These are phyloP conservation scores for Dicrurus megarhynchus DNA, from an alignment of 2,113 vertebrate species.

Conservation along the genomic window DNA sequence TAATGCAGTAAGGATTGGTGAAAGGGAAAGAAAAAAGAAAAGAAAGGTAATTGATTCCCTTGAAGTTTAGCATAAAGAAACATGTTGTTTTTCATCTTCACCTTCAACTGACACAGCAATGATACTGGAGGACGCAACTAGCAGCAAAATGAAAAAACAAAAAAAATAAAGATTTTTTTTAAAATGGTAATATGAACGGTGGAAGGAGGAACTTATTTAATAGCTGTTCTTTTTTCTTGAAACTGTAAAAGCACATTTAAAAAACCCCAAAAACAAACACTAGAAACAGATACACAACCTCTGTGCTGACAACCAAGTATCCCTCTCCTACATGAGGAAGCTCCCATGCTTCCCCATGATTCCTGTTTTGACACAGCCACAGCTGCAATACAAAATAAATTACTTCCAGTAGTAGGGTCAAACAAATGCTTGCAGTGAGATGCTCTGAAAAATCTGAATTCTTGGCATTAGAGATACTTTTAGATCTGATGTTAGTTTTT, in stretches of 20 bases:
- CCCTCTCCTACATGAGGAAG: not conserved
- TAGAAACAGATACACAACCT: not conserved
- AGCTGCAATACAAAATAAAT: not conserved
- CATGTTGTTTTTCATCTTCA: not conserved
- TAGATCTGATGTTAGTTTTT: not conserved
- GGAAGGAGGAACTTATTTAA: not conserved
- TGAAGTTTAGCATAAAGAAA: not conserved
- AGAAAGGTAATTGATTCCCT: not conserved
- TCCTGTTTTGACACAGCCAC: not conserved
- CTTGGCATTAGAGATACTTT: not conserved
- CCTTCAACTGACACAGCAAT: not conserved
- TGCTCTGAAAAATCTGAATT: not conserved
- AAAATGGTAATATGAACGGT: not conserved
- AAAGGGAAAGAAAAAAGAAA: too few relatives aligned
- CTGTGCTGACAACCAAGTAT: not conserved
- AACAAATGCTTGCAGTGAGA: not conserved
- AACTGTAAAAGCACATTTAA: not conserved
- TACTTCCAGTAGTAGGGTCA: not conserved
- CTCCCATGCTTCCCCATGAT: not conserved
- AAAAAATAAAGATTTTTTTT: not conserved
- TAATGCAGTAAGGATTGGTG: not conserved
- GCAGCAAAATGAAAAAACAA: not conserved
- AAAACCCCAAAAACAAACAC: not conserved
- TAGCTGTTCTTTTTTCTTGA: not conserved
- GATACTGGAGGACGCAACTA: not conserved